Evolutionary conservation across 2,888 invertebrate species (phyloP).

Genomic region (Sclerodermus sp.): DNA sequence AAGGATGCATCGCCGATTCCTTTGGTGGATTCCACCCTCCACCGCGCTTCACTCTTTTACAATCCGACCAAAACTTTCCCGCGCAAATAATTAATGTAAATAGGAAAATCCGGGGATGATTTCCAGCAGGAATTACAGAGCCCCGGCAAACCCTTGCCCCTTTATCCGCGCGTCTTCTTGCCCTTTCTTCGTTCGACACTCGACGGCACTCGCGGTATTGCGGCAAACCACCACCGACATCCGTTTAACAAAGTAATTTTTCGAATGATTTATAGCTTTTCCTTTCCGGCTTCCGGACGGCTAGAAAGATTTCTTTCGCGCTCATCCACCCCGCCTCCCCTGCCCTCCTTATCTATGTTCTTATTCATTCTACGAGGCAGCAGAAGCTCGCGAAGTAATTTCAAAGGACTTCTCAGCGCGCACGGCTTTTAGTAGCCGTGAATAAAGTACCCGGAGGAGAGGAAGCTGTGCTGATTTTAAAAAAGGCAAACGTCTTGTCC

Average conservation of each 20-base stretch:
- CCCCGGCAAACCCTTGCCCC: too few relatives aligned
- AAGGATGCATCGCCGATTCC: too few relatives aligned
- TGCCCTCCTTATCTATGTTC: background rate
- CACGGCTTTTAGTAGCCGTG: background rate
- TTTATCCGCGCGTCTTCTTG: too few relatives aligned
- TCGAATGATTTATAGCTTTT: too few relatives aligned
- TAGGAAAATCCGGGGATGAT: conserved; percentile 20
- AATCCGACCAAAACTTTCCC: conserved; percentile 12
- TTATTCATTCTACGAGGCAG: background rate
- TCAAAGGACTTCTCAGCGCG: background rate
- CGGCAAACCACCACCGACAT: too few relatives aligned
- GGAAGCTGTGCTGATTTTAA: background rate
- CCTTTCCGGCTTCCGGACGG: too few relatives aligned
- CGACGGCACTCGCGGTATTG: too few relatives aligned
- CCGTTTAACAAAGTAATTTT: too few relatives aligned
- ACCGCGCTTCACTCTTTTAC: too few relatives aligned
- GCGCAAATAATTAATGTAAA: conserved; percentile 26
- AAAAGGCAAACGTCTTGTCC: background rate
- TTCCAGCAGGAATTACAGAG: too few relatives aligned
- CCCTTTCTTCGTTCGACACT: too few relatives aligned
- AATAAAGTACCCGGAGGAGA: background rate
- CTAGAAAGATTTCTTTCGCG: background rate
- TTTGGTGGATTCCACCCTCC: too few relatives aligned
- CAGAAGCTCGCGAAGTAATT: background rate
- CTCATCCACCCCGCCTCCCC: background rate